These are phyloP conservation scores for Syrphus vitripennis DNA, from an alignment of 2,888 invertebrate species.

Conservation along the genomic window DNA sequence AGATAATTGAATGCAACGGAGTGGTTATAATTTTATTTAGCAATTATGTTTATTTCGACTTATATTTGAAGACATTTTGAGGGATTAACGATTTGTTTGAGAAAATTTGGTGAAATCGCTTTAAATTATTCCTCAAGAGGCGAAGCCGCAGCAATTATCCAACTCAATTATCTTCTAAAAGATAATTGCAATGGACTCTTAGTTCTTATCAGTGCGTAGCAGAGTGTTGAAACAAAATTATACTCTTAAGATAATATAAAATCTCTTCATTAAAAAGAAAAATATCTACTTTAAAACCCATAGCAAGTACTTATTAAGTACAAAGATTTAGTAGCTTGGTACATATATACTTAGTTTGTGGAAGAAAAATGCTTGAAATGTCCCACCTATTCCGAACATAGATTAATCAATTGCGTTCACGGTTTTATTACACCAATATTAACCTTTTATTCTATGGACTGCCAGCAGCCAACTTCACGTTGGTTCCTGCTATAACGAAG, in stretches of 20 bases:
- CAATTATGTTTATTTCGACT: constrained; percentile 59
- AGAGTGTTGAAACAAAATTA: background rate
- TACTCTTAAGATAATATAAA: background rate
- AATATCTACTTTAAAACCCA: background rate
- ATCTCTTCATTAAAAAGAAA: background rate
- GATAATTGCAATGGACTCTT: constrained; percentile 11
- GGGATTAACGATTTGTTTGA: constrained; percentile 46
- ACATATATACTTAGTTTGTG: no score
- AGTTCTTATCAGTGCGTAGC: constrained; percentile 47
- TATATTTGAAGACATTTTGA: constrained; percentile 50
- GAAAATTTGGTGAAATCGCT: background rate
- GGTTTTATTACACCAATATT: no score
- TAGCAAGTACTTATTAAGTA: background rate
- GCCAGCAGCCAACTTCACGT: no score
- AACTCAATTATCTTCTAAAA: constrained; percentile 36
- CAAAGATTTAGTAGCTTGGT: no score
- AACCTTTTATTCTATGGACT: no score
- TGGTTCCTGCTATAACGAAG: no score
- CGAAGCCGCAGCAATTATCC: background rate
- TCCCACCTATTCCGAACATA: no score
- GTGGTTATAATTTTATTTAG: constrained; percentile 64
- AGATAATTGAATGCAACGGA: constrained; percentile 55
- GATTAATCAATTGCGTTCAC: no score
- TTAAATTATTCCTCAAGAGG: constrained; percentile 13
- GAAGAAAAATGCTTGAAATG: no score